Conservation (phyloP, 2,797 vertebrate genomes). For the Chaetodon trifasciatus region DNA sequence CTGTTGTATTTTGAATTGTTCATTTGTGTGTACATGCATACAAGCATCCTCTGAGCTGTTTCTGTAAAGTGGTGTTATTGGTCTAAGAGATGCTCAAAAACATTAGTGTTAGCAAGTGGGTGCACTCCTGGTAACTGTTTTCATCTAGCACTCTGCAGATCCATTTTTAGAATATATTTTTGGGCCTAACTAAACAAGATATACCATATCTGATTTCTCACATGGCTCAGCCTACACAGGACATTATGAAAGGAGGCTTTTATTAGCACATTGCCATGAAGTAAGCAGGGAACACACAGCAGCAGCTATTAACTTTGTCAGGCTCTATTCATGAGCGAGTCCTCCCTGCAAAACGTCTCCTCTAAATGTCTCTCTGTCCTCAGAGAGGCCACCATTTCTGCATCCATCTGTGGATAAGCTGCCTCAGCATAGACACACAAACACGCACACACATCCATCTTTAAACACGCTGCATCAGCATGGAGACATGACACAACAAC, state of each 20-base stretch:
- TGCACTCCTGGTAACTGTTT: constrained; percentile 23
- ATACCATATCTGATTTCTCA: constrained; percentile 52
- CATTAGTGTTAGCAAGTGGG: constrained; percentile 36
- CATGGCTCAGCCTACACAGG: constrained; percentile 39
- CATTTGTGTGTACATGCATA: not conserved
- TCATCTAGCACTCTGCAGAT: constrained; percentile 12
- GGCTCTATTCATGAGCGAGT: constrained; percentile 37
- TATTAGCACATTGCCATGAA: constrained; percentile 59
- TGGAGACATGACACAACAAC: constrained; percentile 77
- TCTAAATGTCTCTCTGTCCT: constrained; percentile 81
- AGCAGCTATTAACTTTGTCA: constrained; percentile 69
- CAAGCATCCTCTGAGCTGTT: constrained; percentile 9
- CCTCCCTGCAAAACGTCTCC: constrained; percentile 64
- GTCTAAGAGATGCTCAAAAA: constrained; percentile 33
- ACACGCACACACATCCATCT: constrained; percentile 67
- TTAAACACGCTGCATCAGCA: constrained; percentile 80
- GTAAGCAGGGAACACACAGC: constrained; percentile 43
- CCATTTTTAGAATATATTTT: constrained; percentile 51
- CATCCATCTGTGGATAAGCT: constrained; percentile 79
- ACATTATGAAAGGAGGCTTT: constrained; percentile 60
- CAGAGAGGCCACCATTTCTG: constrained; percentile 73
- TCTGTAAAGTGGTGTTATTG: constrained; percentile 22
- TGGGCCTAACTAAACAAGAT: constrained; percentile 49
- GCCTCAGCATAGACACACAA: constrained; percentile 71
- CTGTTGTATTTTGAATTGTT: not conserved